These are phyloP conservation scores for Entomobrya multifasciata DNA, from an alignment of 2,888 invertebrate species.

Conservation along the genomic window DNA sequence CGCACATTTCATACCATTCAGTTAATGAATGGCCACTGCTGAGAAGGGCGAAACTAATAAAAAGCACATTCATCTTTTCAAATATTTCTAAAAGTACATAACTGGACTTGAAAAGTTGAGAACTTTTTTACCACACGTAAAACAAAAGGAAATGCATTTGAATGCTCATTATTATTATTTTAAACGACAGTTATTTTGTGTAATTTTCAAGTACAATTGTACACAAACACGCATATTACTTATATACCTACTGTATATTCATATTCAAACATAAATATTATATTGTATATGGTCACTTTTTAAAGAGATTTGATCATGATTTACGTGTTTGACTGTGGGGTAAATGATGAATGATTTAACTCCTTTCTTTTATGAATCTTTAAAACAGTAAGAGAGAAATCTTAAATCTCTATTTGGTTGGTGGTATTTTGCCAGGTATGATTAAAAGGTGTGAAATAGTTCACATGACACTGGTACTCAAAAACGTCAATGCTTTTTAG, in stretches of 20 bases:
- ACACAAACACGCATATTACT: background rate
- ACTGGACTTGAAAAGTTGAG: conserved; percentile 38
- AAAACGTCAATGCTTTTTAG: conserved; percentile 19
- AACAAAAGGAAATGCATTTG: conserved; percentile 31
- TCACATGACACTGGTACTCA: conserved; percentile 39
- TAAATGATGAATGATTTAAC: background rate
- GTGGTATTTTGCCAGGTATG: background rate
- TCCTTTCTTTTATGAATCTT: background rate
- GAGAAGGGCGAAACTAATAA: conserved; percentile 19
- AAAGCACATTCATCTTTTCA: background rate
- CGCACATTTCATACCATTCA: conserved; percentile 34
- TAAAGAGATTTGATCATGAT: conserved; percentile 44
- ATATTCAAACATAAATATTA: no score
- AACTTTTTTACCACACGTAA: background rate
- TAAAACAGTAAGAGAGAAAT: background rate
- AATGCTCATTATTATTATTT: conserved; percentile 66
- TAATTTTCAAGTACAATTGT: conserved; percentile 48
- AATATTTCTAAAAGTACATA: no score
- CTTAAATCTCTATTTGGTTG: no score
- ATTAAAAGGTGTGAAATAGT: conserved; percentile 35
- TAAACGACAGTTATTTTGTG: conserved; percentile 58
- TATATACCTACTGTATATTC: conserved; percentile 28
- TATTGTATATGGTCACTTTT: no score
- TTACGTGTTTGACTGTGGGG: conserved; percentile 52
- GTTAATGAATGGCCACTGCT: conserved; percentile 40